Percentiles rank a stretch among this genome's conserved stretches.
phyloP scores from a whole-genome alignment of 2,888 invertebrate species.

The Carterocephalus palaemon region DNA sequence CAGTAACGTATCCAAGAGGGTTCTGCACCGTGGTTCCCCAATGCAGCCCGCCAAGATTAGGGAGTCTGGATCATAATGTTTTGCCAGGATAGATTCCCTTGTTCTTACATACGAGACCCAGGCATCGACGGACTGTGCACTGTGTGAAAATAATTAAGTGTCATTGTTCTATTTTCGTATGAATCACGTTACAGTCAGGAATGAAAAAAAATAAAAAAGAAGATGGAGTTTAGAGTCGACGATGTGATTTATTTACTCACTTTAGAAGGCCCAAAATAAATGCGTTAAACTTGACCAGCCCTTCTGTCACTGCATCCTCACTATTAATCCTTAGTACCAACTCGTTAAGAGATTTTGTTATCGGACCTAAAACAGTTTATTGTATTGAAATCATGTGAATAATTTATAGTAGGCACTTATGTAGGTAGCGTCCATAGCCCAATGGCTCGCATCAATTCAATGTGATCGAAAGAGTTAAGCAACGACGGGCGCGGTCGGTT shows the following conservation, averaged over 20 bases:
- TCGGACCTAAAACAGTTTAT: slow-evolving; percentile 76
- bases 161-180: background rate
- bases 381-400: background rate
- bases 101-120: slow-evolving; percentile 93
- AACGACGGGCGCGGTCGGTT: too few relatives aligned
- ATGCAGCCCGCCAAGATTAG: slow-evolving; percentile 83
- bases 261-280: slow-evolving; percentile 92
- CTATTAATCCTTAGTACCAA: slow-evolving; percentile 89
- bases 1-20: slow-evolving; percentile 85
- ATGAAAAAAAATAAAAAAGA: too few relatives aligned
- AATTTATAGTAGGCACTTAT: slow-evolving; percentile 1
- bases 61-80: slow-evolving; percentile 88
- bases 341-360: slow-evolving; percentile 90
- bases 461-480: too few relatives aligned
- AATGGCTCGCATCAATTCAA: too few relatives aligned
- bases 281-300: slow-evolving; percentile 91
- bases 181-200: too few relatives aligned
- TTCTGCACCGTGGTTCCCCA: slow-evolving; percentile 77
- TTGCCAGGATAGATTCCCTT: slow-evolving; percentile 87
- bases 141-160: slow-evolving; percentile 44
- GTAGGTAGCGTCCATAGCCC: too few relatives aligned
- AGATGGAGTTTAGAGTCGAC: background rate
- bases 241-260: slow-evolving; percentile 70
- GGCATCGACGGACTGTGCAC: slow-evolving; percentile 91
- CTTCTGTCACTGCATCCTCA: slow-evolving; percentile 89